These are phyloP conservation scores for Magallana angulata DNA, from an alignment of 1,140 invertebrate species.

Conservation along the genomic window DNA sequence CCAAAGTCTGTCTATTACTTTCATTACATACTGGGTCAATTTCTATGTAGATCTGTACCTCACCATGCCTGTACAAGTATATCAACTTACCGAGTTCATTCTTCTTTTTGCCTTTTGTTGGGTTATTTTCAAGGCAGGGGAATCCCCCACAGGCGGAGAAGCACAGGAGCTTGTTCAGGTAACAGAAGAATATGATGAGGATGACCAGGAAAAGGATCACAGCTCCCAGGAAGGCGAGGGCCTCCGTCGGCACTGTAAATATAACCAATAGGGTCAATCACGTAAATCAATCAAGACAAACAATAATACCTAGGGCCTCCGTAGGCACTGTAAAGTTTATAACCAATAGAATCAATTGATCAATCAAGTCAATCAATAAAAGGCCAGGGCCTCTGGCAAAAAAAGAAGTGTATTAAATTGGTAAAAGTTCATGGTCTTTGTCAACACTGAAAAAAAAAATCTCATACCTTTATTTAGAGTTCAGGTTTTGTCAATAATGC, in stretches of 20 bases:
- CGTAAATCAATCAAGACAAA: no score
- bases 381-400: no score
- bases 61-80: neutral
- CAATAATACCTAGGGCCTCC: slow-evolving; percentile 83
- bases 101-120: slow-evolving; percentile 60
- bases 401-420: no score
- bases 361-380: no score
- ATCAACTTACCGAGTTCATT: slow-evolving; percentile 66
- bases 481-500: no score
- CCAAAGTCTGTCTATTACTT: no score
- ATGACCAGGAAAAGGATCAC: slow-evolving; percentile 87
- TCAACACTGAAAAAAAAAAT: no score
- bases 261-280: neutral
- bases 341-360: neutral
- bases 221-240: slow-evolving; percentile 88
- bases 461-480: no score
- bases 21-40: neutral
- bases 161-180: slow-evolving; percentile 89
- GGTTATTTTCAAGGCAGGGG: slow-evolving; percentile 69
- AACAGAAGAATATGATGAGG: slow-evolving; percentile 88
- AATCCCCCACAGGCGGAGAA: slow-evolving; percentile 83
- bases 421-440: no score
- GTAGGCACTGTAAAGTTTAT: slow-evolving; percentile 83
- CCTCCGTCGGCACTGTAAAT: slow-evolving; percentile 86
- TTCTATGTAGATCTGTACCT: neutral